phyloP scores from a whole-genome alignment of 2,888 invertebrate species.

The Drosophila fulvimacula region DNA sequence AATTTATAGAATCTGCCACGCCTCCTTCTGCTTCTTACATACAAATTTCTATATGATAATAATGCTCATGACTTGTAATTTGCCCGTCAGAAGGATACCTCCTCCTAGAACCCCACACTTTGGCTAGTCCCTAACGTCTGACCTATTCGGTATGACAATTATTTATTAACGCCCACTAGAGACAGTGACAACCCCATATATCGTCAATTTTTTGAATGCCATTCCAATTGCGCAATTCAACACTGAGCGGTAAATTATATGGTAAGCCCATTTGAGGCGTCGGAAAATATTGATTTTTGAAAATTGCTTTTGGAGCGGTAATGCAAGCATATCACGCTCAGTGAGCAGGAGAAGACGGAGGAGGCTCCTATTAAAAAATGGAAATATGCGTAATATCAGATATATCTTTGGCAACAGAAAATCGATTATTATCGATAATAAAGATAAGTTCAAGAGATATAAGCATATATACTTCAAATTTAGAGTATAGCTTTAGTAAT shows the following conservation, averaged over 20 bases:
- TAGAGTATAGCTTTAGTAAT: no score
- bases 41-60: no score
- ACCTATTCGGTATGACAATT: background rate
- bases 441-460: no score
- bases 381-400: no score
- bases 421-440: no score
- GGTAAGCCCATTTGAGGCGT: background rate
- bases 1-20: no score
- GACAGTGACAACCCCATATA: no score
- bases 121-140: background rate
- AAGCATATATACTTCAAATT: no score
- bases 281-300: background rate
- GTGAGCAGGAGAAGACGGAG: background rate
- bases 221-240: background rate
- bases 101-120: background rate
- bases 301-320: background rate
- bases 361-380: background rate
- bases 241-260: background rate
- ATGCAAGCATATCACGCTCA: no score
- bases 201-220: background rate
- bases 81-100: no score
- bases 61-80: background rate
- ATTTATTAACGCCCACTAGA: background rate
- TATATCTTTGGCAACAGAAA: no score
- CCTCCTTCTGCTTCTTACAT: no score